Evolutionary conservation across 2,113 vertebrate species (phyloP).

Genomic region (Syrmaticus mikado): DNA sequence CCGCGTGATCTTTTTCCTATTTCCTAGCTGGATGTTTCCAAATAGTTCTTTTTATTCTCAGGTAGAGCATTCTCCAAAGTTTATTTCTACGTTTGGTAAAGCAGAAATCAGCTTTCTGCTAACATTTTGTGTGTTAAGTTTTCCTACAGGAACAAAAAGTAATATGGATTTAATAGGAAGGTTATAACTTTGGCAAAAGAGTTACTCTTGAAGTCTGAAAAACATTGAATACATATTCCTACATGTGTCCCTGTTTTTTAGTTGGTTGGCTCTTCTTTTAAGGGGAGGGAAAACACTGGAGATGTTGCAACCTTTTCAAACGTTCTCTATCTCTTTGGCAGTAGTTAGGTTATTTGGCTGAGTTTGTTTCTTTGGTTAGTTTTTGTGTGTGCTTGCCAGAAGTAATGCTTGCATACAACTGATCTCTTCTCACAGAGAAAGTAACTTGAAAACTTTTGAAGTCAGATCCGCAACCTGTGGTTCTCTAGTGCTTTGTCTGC

Average conservation of each 20-base stretch:
- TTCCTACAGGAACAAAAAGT: not conserved
- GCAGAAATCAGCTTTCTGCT: not conserved
- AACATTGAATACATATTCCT: not conserved
- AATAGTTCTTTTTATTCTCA: not conserved
- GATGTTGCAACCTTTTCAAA: not conserved
- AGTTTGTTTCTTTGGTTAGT: not conserved
- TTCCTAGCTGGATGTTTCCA: not conserved
- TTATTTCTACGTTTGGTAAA: not conserved
- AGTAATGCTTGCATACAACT: not conserved
- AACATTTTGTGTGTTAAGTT: not conserved
- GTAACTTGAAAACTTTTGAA: not conserved
- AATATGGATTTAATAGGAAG: not conserved
- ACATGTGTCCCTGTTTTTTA: not conserved
- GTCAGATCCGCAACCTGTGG: not conserved
- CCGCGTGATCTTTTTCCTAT: rapidly evolving
- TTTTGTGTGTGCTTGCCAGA: not conserved
- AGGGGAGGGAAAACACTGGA: not conserved
- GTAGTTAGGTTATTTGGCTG: not conserved
- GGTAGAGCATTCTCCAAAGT: not conserved
- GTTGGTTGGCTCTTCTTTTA: not conserved
- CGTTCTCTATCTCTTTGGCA: not conserved
- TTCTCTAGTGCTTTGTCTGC: not conserved
- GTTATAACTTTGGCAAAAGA: not conserved
- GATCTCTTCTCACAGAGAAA: not conserved
- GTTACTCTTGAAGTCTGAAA: not conserved